Evolutionary conservation across 2,888 invertebrate genomes (phyloP).

Genomic region (Pimpla rufipes): DNA sequence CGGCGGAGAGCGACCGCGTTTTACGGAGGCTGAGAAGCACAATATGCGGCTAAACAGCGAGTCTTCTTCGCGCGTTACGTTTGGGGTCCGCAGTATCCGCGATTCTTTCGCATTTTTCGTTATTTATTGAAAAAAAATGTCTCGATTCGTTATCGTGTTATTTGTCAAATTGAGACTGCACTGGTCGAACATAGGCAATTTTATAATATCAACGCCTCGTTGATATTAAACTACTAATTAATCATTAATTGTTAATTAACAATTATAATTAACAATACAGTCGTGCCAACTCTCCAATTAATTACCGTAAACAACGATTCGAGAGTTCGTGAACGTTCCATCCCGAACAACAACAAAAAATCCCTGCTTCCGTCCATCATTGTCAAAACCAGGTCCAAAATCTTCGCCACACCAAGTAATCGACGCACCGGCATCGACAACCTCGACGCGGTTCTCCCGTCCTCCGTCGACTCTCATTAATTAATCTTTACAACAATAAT

Average conservation of each 20-base stretch:
- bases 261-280: not conserved
- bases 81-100: not conserved
- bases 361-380: too few relatives aligned
- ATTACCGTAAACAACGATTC: too few relatives aligned
- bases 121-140: not conserved
- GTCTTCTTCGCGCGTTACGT: not conserved
- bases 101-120: not conserved
- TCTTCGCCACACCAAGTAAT: too few relatives aligned
- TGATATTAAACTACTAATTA: not conserved
- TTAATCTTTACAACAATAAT: not conserved
- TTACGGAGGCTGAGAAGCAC: not conserved
- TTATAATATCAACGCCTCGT: not conserved
- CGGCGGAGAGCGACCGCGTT: not conserved
- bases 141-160: too few relatives aligned
- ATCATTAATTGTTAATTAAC: not conserved
- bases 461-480: not conserved
- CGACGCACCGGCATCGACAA: too few relatives aligned
- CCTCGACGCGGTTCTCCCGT: not conserved
- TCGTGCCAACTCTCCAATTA: too few relatives aligned
- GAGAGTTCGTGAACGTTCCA: too few relatives aligned
- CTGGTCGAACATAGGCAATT: not conserved
- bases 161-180: not conserved
- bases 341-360: too few relatives aligned
- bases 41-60: constrained; percentile 10
- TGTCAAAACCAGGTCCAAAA: too few relatives aligned